A percentile compares a stretch with the other conserved stretches of the same genome.
Conservation (phyloP, 1,140 invertebrate genomes). For the Psilanteris sp. region DNA sequence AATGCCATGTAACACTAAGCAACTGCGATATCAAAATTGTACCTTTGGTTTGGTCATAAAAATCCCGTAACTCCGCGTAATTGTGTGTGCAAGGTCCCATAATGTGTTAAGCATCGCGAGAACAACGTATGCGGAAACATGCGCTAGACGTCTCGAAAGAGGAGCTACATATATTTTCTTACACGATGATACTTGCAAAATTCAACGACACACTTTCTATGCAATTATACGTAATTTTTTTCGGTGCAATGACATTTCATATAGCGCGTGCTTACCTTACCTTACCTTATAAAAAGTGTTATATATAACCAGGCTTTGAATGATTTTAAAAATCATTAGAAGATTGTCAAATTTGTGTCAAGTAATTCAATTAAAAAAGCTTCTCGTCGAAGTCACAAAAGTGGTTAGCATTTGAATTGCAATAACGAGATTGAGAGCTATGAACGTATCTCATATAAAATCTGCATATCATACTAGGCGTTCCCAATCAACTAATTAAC, state of each 20-base stretch:
- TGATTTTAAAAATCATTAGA: too few species aligned
- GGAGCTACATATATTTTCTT: constrained; percentile 70
- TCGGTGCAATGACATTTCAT: too few species aligned
- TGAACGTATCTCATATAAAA: constrained; percentile 66
- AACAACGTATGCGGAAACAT: constrained; percentile 73
- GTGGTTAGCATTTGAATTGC: constrained; percentile 42
- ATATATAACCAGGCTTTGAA: too few species aligned
- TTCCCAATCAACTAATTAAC: constrained; percentile 78
- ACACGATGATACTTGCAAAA: constrained; percentile 51
- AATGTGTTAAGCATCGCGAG: constrained; percentile 26
- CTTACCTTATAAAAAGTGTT: too few species aligned
- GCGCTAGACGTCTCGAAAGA: constrained; percentile 72
- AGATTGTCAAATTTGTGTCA: too few species aligned
- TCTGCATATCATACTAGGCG: constrained; percentile 77
- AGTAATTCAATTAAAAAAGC: constrained; percentile 43
- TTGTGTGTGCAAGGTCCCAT: constrained; percentile 1
- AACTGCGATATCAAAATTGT: constrained; percentile 12
- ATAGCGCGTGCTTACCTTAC: constrained; percentile 1
- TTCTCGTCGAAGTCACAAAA: constrained; percentile 17
- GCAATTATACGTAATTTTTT: constrained; percentile 28
- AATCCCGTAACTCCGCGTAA: constrained; percentile 5
- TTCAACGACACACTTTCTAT: constrained; percentile 34
- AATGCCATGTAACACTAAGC: constrained; percentile 22
- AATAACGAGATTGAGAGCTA: constrained; percentile 58
- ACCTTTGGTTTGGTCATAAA: too few species aligned